Evolutionary conservation across 2,888 invertebrate species (phyloP).

Genomic region (Saturnia japonica): DNA sequence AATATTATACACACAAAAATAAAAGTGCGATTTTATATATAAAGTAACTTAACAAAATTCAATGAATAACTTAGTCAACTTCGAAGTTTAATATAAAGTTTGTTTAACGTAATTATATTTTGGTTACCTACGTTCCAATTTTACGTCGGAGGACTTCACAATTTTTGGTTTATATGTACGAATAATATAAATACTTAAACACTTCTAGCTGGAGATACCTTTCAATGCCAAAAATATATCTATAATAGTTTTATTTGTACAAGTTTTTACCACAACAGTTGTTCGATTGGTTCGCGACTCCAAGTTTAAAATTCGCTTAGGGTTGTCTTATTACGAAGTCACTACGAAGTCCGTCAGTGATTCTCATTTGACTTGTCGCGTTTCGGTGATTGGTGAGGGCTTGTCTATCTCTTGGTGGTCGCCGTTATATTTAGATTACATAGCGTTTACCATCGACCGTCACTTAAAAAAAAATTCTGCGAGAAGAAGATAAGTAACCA

Average conservation of each 20-base stretch:
- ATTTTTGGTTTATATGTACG: background rate
- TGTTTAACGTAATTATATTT: background rate
- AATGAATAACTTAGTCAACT: conserved; percentile 21
- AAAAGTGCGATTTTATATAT: background rate
- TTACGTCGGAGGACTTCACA: background rate
- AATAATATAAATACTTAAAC: background rate
- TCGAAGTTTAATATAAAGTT: background rate
- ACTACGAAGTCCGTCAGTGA: too few species aligned
- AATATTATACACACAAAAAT: background rate
- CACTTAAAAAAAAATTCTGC: background rate
- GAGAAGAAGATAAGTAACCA: background rate
- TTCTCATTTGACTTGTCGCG: too few species aligned
- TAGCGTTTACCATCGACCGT: background rate
- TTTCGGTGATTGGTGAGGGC: too few species aligned
- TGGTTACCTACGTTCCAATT: conserved; percentile 5
- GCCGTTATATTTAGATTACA: too few species aligned
- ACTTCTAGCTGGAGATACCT: background rate
- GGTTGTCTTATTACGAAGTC: too few species aligned
- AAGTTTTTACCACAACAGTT: too few species aligned
- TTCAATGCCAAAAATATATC: too few species aligned
- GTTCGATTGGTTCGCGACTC: too few species aligned
- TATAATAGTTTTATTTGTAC: too few species aligned
- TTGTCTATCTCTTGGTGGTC: too few species aligned
- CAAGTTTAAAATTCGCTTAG: too few species aligned
- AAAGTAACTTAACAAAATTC: conserved; percentile 16